Evolutionary conservation across 92 coral and sea anemone genomes (phyloP).

Genomic region (Phenganax subtilis): DNA sequence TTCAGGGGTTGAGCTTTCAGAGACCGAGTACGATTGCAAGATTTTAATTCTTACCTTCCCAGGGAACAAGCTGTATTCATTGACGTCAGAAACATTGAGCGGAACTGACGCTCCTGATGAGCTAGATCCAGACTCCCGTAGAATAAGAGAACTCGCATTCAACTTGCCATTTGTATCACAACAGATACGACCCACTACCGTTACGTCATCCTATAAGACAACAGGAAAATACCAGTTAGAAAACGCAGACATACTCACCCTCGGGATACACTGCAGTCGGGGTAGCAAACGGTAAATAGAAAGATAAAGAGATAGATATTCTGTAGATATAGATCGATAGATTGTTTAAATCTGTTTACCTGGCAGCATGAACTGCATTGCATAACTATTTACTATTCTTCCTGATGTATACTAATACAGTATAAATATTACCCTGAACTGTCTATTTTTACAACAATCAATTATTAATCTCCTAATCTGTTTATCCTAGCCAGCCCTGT

Average conservation of each 20-base stretch:
- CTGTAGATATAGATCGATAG: too few relatives aligned
- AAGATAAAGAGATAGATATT: too few relatives aligned
- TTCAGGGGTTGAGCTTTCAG: too few relatives aligned
- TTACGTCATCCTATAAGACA: constrained; percentile 64
- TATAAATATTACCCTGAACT: too few relatives aligned
- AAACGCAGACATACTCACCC: background rate
- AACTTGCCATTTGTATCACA: constrained; percentile 95
- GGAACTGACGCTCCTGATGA: constrained; percentile 68
- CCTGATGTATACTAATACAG: too few relatives aligned
- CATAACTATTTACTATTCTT: too few relatives aligned
- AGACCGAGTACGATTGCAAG: background rate
- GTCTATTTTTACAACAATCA: too few relatives aligned
- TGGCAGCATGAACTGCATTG: too few relatives aligned
- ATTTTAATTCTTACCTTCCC: constrained; percentile 65
- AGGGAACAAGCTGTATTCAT: constrained; percentile 87
- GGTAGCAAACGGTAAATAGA: too few relatives aligned
- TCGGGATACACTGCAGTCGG: background rate
- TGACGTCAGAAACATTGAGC: constrained; percentile 64
- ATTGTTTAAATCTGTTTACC: too few relatives aligned
- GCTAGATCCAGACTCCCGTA: constrained; percentile 74
- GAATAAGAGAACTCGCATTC: constrained; percentile 78
- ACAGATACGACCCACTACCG: constrained; percentile 81
- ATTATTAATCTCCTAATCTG: too few relatives aligned
- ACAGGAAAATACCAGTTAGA: background rate
- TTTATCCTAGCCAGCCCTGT: too few relatives aligned